A percentile compares a stretch with the other conserved stretches of the same genome.
phyloP scores from a whole-genome alignment of 2,888 invertebrate species.

The Neoaliturus tenellus region DNA sequence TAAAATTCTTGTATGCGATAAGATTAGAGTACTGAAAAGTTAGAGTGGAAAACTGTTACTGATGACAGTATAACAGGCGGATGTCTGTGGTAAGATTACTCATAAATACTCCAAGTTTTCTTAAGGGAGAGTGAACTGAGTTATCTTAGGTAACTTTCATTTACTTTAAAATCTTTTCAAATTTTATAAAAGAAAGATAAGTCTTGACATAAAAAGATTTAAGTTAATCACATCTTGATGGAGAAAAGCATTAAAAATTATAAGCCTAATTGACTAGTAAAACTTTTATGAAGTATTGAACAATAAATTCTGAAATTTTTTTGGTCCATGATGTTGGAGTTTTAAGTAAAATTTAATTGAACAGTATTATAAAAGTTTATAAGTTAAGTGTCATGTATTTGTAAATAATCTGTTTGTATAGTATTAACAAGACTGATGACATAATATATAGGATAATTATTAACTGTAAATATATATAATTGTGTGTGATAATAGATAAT shows the following conservation, averaged over 20 bases:
- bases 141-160: too few species aligned
- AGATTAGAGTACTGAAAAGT: not conserved
- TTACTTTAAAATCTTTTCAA: too few species aligned
- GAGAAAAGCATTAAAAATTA: too few species aligned
- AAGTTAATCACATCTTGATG: too few species aligned
- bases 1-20: conserved; percentile 1
- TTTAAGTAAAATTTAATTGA: not conserved
- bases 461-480: conserved; percentile 26
- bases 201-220: too few species aligned
- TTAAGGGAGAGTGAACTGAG: not conserved
- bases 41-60: not conserved
- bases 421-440: conserved; percentile 40
- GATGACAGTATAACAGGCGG: conserved; percentile 13
- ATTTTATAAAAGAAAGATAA: too few species aligned
- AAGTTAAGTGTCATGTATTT: not conserved
- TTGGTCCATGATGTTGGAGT: too few species aligned
- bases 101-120: not conserved
- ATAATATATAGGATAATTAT: not conserved
- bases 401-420: conserved; percentile 23
- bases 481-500: conserved; percentile 44
- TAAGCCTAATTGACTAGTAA: too few species aligned
- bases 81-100: not conserved
- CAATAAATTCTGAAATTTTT: too few species aligned
- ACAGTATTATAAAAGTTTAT: conserved; percentile 27
- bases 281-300: too few species aligned